phyloP scores from a whole-genome alignment of 2,888 invertebrate genomes.

The Apamea anceps region DNA sequence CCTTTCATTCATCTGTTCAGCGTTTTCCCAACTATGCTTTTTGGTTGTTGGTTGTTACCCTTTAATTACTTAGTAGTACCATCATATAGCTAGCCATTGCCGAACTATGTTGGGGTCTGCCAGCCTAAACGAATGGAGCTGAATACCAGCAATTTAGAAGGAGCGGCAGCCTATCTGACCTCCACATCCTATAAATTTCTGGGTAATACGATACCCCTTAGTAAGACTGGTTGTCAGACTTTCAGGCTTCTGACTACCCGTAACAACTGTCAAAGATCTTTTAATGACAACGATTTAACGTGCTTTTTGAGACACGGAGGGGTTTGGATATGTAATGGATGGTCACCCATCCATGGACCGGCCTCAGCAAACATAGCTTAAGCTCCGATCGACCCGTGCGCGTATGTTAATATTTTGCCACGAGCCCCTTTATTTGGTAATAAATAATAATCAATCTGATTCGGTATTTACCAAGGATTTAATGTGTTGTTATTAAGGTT shows the following conservation, averaged over 20 bases:
- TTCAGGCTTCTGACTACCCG: not conserved
- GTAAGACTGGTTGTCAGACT: not conserved
- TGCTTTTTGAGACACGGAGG: not conserved
- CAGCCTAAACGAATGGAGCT: too few species aligned
- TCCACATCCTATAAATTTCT: not conserved
- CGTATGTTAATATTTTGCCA: not conserved
- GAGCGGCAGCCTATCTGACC: not conserved
- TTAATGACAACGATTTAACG: not conserved
- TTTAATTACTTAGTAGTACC: too few species aligned
- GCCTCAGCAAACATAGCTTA: not conserved
- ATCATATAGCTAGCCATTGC: not conserved
- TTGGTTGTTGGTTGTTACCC: not conserved
- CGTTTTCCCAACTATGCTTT: not conserved
- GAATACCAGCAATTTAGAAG: not conserved
- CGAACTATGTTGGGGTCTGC: not conserved
- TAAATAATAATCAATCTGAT: conserved; percentile 9
- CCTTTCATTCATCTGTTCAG: not conserved
- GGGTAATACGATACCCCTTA: not conserved
- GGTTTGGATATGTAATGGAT: not conserved
- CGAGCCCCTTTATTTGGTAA: conserved; percentile 6
- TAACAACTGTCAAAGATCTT: too few species aligned
- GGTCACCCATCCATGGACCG: not conserved
- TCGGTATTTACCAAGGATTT: not conserved
- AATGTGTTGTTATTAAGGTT: conserved; percentile 6
- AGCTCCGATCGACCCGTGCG: not conserved